A percentile compares a stretch with the other conserved stretches of the same genome.
Evolutionary conservation across 2,888 invertebrate species (phyloP).

Genomic region (Actias luna): DNA sequence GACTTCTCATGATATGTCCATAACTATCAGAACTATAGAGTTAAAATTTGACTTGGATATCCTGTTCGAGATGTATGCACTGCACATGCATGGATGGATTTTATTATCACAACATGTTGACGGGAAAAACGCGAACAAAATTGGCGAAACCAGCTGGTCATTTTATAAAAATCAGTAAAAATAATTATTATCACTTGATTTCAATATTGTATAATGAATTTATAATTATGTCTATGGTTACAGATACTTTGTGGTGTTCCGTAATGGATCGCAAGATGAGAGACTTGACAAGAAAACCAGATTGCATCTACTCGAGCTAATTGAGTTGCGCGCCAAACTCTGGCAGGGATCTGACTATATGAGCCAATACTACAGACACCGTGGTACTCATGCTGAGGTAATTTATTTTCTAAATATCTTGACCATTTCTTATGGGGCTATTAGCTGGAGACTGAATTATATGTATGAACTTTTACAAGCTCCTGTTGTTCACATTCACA

Average conservation of each 20-base stretch:
- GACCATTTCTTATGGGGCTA: background rate
- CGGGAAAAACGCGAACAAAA: too few species aligned
- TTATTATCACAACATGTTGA: too few species aligned
- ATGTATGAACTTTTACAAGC: too few species aligned
- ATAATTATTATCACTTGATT: background rate
- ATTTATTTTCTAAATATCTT: conserved; percentile 14
- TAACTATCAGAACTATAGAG: too few species aligned
- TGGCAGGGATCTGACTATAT: conserved; percentile 94
- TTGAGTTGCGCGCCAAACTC: conserved; percentile 94
- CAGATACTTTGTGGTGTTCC: conserved; percentile 90
- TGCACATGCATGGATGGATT: too few species aligned
- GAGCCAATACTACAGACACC: conserved; percentile 90
- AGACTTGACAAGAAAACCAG: conserved; percentile 92
- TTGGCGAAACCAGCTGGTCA: too few species aligned
- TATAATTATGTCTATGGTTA: conserved; percentile 51
- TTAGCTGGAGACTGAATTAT: too few species aligned
- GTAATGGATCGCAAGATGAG: conserved; percentile 94
- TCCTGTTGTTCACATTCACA: too few species aligned
- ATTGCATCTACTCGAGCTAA: conserved; percentile 93
- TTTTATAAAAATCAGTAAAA: background rate
- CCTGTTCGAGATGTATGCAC: too few species aligned
- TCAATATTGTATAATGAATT: background rate
- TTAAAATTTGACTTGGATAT: too few species aligned
- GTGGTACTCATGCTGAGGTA: conserved; percentile 84
- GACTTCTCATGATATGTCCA: too few species aligned